Conservation (phyloP, 2,888 invertebrate species). For the Adelphocoris suturalis region DNA sequence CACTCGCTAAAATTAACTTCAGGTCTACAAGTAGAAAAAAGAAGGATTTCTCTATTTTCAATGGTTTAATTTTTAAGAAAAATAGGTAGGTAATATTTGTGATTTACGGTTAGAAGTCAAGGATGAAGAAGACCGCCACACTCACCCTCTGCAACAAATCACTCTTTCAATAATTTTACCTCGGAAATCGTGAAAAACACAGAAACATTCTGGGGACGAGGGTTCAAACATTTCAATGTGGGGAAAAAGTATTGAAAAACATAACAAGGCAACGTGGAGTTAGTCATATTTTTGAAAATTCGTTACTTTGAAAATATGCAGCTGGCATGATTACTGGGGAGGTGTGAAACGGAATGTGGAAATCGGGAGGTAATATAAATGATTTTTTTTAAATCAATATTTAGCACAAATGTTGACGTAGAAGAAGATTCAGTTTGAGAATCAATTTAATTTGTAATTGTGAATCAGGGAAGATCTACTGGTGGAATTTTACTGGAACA, state of each 20-base stretch:
- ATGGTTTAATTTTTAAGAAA: constrained; percentile 26
- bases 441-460: neutral
- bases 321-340: too few relatives aligned
- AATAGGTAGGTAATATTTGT: constrained; percentile 38
- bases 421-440: too few relatives aligned
- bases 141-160: constrained; percentile 71
- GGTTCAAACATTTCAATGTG: neutral
- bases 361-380: neutral
- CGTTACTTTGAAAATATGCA: neutral
- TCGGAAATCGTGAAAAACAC: neutral
- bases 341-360: neutral
- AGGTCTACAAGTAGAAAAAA: constrained; percentile 33
- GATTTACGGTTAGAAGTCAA: constrained; percentile 63
- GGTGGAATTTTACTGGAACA: neutral
- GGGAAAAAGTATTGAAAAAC: neutral
- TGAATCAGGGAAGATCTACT: neutral
- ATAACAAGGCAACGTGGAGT: neutral
- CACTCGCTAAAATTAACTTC: neutral
- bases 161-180: constrained; percentile 59
- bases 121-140: constrained; percentile 63
- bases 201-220: neutral
- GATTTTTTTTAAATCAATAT: too few relatives aligned
- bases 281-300: neutral
- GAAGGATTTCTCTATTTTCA: constrained; percentile 35
- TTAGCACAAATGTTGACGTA: too few relatives aligned